Conservation (phyloP, 1,140 invertebrate genomes). For the Drosophila cardini region DNA sequence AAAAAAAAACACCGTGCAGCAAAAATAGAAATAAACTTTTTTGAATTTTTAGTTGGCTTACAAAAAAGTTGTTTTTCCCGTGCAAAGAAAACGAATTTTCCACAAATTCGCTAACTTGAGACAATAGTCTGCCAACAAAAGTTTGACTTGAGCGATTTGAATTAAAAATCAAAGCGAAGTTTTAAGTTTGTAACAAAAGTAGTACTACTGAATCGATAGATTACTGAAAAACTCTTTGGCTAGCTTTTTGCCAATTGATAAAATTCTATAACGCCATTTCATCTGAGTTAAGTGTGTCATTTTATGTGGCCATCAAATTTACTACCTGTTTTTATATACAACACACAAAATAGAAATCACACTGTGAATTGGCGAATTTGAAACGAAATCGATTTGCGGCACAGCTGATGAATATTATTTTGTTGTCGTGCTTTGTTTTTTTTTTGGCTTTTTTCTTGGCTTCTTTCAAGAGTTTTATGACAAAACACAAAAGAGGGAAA, state of each 20-base stretch:
- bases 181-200: too few species aligned
- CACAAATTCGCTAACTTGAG: conserved; percentile 2
- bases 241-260: neutral
- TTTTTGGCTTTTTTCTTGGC: neutral
- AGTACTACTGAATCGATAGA: neutral
- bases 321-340: neutral
- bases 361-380: conserved; percentile 20
- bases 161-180: too few species aligned
- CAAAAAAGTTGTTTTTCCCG: neutral
- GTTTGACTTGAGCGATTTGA: too few species aligned
- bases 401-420: conserved; percentile 12
- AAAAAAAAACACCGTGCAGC: conserved; percentile 16
- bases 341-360: neutral
- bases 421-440: neutral
- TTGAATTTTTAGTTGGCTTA: conserved; percentile 64
- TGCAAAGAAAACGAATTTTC: conserved; percentile 3
- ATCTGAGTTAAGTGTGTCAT: neutral
- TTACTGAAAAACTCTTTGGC: neutral
- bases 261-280: neutral
- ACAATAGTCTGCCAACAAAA: neutral
- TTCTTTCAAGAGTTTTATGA: conserved; percentile 19
- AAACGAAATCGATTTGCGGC: conserved; percentile 18
- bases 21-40: conserved; percentile 38
- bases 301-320: conserved; percentile 4
- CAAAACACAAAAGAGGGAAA: conserved; percentile 11